Conservation (phyloP, 2,888 invertebrate genomes). For the Mactromeris polynyma region DNA sequence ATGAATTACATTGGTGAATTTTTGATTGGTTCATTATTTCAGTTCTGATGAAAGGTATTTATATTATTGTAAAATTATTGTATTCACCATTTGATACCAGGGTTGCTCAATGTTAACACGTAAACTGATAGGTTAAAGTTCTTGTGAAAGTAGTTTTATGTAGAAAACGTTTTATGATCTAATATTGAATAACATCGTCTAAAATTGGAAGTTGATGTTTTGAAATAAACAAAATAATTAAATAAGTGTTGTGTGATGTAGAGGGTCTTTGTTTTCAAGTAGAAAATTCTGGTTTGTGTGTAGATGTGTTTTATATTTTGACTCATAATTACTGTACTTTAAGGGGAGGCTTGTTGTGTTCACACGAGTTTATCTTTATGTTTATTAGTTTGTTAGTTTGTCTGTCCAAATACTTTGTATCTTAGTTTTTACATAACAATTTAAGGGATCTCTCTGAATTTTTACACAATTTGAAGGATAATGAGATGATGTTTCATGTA, state of each 20-base stretch:
- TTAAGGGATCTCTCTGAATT: too few species aligned
- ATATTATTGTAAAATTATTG: conserved; percentile 5
- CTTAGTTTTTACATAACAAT: too few species aligned
- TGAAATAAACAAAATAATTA: not conserved
- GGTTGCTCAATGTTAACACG: not conserved
- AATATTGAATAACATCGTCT: not conserved
- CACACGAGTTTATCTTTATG: too few species aligned
- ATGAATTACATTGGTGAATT: not conserved
- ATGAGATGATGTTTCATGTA: too few species aligned
- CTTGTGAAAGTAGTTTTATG: not conserved
- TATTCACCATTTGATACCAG: not conserved
- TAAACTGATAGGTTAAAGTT: not conserved
- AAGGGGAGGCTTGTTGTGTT: too few species aligned
- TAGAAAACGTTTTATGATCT: not conserved
- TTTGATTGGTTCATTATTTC: not conserved
- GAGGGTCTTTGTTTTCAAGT: not conserved
- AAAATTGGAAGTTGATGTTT: not conserved
- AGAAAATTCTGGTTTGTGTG: not conserved
- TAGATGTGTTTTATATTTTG: not conserved
- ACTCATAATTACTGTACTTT: too few species aligned
- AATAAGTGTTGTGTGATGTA: not conserved
- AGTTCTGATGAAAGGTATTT: conserved; percentile 10
- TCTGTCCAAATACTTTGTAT: too few species aligned
- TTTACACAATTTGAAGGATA: too few species aligned
- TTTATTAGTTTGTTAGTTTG: too few species aligned